A percentile compares a stretch with the other conserved stretches of the same genome.
Conservation (phyloP, 2,113 vertebrate species). For the Myotis brandtii region DNA sequence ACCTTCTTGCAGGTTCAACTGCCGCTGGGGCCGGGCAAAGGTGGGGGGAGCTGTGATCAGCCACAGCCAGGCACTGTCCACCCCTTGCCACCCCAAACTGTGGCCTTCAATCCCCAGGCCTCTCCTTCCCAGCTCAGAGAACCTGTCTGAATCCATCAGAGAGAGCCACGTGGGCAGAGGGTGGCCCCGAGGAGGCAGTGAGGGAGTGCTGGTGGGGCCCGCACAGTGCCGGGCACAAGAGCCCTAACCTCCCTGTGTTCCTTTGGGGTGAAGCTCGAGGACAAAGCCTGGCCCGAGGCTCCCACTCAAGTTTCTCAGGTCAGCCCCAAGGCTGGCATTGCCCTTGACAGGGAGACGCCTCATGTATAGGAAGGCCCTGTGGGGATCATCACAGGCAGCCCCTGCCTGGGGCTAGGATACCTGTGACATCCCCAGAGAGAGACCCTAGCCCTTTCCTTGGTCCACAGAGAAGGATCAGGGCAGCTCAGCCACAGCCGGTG, state of each 20-base stretch:
- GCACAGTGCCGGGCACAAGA: rapidly evolving
- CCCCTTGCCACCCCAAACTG: neutral
- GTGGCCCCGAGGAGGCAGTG: neutral
- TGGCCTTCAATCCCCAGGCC: neutral
- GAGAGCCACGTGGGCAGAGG: neutral
- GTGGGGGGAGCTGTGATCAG: neutral
- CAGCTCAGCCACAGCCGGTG: neutral
- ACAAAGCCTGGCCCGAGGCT: neutral
- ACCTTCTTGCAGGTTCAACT: conserved; percentile 92
- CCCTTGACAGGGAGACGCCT: neutral
- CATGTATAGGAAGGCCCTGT: no score
- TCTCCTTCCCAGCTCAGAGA: neutral
- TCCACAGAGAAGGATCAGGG: neutral
- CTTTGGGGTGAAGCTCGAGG: neutral
- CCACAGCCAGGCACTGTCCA: neutral
- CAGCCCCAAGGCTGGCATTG: neutral
- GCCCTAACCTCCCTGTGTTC: neutral
- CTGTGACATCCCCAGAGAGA: neutral
- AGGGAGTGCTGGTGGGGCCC: no score
- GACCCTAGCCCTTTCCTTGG: neutral
- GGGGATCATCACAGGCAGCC: neutral
- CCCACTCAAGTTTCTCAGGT: neutral
- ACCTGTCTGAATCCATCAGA: neutral
- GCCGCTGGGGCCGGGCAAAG: conserved; percentile 83
- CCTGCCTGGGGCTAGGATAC: no score